Percentiles rank a stretch among this genome's conserved stretches.
These are phyloP conservation scores for Myzus persicae DNA, from an alignment of 1,140 invertebrate genomes.

Conservation along the genomic window DNA sequence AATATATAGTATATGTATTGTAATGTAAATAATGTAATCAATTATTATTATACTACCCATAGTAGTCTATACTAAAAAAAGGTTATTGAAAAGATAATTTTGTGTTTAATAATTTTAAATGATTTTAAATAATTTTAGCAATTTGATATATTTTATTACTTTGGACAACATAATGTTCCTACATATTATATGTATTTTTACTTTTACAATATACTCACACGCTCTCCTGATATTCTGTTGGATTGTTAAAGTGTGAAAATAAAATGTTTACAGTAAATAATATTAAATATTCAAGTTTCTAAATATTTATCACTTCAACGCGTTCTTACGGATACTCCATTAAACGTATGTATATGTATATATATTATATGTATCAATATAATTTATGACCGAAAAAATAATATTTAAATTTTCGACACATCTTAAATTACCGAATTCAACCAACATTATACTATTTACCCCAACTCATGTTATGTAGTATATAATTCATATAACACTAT, in stretches of 20 bases:
- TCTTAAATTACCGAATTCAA: conserved; percentile 2
- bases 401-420: conserved; percentile 36
- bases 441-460: conserved; percentile 1
- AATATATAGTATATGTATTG: background rate
- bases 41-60: background rate
- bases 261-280: conserved; percentile 2
- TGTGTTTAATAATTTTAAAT: background rate
- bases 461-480: background rate
- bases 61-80: no score
- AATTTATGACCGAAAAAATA: conserved; percentile 28
- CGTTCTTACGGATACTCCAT: background rate
- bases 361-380: background rate
- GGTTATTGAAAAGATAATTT: background rate
- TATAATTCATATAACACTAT: background rate
- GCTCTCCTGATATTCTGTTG: background rate
- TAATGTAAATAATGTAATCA: background rate
- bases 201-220: background rate
- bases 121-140: background rate
- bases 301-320: conserved; percentile 31
- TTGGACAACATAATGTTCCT: background rate
- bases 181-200: background rate
- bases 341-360: no score
- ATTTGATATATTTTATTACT: background rate
- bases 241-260: background rate
- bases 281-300: conserved; percentile 30